Evolutionary conservation across 2,797 vertebrate species (phyloP).

Genomic region (Remorina albescens): DNA sequence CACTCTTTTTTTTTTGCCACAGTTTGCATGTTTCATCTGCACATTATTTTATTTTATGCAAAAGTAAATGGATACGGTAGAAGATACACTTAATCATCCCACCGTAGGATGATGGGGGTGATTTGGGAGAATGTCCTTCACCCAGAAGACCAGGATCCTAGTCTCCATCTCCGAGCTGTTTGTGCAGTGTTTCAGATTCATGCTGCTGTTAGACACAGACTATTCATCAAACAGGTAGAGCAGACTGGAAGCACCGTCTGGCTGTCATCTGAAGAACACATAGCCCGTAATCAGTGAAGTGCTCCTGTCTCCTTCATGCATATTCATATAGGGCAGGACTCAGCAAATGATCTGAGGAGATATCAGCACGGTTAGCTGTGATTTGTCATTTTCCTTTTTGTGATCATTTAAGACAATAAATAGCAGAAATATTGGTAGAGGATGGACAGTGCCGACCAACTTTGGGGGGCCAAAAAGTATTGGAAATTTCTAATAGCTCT

Average conservation of each 20-base stretch:
- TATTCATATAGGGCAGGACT: conserved; percentile 19
- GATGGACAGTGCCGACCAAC: not conserved
- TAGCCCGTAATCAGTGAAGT: conserved; percentile 29
- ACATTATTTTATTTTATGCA: not conserved
- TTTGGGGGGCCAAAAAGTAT: not conserved
- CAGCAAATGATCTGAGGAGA: not conserved
- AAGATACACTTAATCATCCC: not conserved
- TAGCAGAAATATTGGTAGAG: not conserved
- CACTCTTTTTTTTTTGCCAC: not conserved
- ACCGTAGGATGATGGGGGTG: not conserved
- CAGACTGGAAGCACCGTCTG: conserved; percentile 18
- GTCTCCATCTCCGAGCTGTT: conserved; percentile 8
- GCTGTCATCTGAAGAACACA: conserved; percentile 31
- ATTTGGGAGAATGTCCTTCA: conserved; percentile 20
- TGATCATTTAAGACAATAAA: conserved; percentile 12
- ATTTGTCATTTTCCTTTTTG: not conserved
- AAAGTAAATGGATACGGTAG: not conserved
- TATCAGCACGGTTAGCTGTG: no score
- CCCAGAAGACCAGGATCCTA: not conserved
- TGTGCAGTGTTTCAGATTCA: conserved; percentile 29
- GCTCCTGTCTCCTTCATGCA: conserved; percentile 22
- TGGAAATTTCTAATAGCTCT: not conserved
- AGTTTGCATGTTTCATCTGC: not conserved
- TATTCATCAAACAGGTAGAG: conserved; percentile 42
- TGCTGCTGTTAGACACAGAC: conserved; percentile 21